phyloP scores from a whole-genome alignment of 23 tunicate genomes.

The Clavelina lepadiformis region DNA sequence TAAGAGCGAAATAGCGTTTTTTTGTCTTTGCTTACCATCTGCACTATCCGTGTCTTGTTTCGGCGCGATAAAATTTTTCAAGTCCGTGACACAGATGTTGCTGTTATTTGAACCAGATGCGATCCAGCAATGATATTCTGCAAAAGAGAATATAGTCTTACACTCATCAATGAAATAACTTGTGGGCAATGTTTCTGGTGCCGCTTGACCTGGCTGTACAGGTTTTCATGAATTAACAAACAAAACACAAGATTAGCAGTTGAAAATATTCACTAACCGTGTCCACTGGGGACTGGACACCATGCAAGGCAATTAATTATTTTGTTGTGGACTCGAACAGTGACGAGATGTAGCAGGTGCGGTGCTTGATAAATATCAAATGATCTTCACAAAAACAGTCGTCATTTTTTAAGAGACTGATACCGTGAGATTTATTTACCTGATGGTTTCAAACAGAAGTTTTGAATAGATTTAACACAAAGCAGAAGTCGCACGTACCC shows the following conservation, averaged over 20 bases:
- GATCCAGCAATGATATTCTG: slow-evolving; percentile 13
- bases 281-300: slow-evolving; percentile 26
- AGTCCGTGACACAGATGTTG: slow-evolving; percentile 21
- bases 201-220: too few species aligned
- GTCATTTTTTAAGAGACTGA: neutral
- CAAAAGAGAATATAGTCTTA: neutral
- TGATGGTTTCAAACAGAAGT: neutral
- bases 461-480: neutral
- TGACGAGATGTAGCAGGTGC: slow-evolving; percentile 27
- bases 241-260: too few species aligned
- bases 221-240: too few species aligned
- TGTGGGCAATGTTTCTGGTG: too few species aligned
- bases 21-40: too few species aligned
- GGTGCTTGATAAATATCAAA: slow-evolving; percentile 58
- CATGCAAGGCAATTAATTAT: slow-evolving; percentile 76
- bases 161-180: too few species aligned
- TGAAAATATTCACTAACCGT: too few species aligned
- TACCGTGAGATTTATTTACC: neutral
- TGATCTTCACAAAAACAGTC: slow-evolving; percentile 18
- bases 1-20: too few species aligned
- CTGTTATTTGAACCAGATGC: slow-evolving; percentile 51
- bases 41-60: too few species aligned
- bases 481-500: slow-evolving; percentile 16
- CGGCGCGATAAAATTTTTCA: slow-evolving; percentile 2
- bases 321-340: slow-evolving; percentile 56